Conservation (phyloP, 2,888 invertebrate species). For the Amiota mariae region DNA sequence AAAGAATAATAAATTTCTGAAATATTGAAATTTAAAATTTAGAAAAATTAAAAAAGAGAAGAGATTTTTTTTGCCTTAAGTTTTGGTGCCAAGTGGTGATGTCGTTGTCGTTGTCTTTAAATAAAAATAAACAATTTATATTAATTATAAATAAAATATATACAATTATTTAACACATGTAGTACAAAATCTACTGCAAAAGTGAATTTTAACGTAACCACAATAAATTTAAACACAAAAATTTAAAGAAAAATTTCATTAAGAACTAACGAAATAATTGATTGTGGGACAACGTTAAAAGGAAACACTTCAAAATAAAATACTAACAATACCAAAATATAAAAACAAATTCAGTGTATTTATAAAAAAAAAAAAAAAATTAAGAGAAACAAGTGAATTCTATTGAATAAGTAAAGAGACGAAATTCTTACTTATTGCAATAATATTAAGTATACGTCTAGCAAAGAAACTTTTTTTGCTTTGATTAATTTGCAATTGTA, state of each 20-base stretch:
- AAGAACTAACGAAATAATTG: conserved; percentile 43
- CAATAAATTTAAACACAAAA: conserved; percentile 47
- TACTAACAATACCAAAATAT: conserved; percentile 10
- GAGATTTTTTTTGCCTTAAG: too few relatives aligned
- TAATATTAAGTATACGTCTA: conserved; percentile 7
- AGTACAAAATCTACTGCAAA: not conserved
- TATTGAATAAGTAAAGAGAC: too few relatives aligned
- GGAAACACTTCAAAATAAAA: conserved; percentile 2
- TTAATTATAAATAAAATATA: not conserved
- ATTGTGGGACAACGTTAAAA: conserved; percentile 54
- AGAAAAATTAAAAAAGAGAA: too few relatives aligned
- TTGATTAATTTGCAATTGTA: not conserved
- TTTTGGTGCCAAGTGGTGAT: conserved; percentile 56
- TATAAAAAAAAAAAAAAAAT: too few relatives aligned
- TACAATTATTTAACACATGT: conserved; percentile 29
- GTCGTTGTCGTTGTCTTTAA: conserved; percentile 37
- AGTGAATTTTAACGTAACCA: conserved; percentile 35
- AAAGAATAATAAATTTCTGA: conserved; percentile 28
- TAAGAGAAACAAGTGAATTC: conserved; percentile 15
- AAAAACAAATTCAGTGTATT: not conserved
- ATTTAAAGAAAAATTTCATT: conserved; percentile 27
- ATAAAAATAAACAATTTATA: conserved; percentile 27
- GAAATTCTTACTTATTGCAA: not conserved
- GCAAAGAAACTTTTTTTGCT: not conserved
- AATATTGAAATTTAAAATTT: too few relatives aligned